These are phyloP conservation scores for Thripadectes ignobilis DNA, from an alignment of 2,797 vertebrate species.

Conservation along the genomic window DNA sequence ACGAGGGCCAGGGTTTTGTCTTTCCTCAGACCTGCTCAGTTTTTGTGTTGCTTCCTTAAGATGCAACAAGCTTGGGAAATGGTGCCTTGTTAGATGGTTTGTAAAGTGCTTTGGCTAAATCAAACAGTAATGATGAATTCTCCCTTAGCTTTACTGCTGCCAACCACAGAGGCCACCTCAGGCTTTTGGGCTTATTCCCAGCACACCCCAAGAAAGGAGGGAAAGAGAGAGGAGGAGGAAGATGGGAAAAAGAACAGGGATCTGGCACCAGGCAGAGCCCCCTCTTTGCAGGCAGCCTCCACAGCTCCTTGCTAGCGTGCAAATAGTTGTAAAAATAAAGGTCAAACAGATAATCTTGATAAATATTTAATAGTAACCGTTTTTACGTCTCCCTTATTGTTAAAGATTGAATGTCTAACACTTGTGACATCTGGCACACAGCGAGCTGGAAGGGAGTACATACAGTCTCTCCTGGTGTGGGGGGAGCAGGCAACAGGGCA, in stretches of 20 bases:
- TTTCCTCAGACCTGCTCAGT: neutral
- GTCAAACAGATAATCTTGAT: slow-evolving; percentile 49
- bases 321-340: slow-evolving; percentile 53
- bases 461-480: neutral
- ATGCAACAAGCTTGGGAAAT: neutral
- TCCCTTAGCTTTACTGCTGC: neutral
- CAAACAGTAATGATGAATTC: neutral
- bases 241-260: neutral
- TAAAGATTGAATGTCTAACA: slow-evolving; percentile 7
- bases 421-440: neutral
- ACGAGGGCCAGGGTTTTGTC: neutral
- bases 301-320: neutral
- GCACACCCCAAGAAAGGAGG: neutral
- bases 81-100: neutral
- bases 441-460: neutral
- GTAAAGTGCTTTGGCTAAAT: slow-evolving; percentile 5
- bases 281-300: neutral
- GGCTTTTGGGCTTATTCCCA: neutral
- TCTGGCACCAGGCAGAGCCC: neutral
- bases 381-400: slow-evolving; percentile 23
- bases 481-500: neutral
- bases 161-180: neutral
- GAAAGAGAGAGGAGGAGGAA: neutral
- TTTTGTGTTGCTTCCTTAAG: neutral
- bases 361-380: slow-evolving; percentile 64